These are phyloP conservation scores for Poeciliopsis occidentalis DNA, from an alignment of 2,113 vertebrate genomes.

Conservation along the genomic window DNA sequence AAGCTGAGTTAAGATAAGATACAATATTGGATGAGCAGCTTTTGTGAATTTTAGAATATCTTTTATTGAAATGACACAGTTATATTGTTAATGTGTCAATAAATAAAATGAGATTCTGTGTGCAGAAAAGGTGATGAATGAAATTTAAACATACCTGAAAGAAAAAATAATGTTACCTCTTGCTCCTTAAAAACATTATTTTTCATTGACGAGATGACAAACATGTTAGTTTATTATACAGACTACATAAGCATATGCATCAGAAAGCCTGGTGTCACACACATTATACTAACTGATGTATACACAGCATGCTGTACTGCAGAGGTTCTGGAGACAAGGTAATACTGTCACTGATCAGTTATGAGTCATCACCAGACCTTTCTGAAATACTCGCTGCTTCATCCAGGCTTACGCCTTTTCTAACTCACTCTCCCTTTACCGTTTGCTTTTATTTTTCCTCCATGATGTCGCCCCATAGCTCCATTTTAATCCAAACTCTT, in stretches of 20 bases:
- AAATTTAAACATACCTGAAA: no score
- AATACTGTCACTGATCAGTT: conserved; percentile 41
- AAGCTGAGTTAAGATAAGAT: no score
- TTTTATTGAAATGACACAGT: no score
- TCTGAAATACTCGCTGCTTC: conserved; percentile 13
- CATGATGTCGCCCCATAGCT: background rate
- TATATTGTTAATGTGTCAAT: no score
- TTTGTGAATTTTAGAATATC: no score
- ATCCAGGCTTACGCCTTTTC: no score
- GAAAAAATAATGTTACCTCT: no score
- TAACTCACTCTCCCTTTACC: background rate
- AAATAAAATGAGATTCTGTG: no score
- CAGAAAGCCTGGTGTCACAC: background rate
- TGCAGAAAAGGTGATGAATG: no score
- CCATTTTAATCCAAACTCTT: background rate
- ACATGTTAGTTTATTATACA: background rate
- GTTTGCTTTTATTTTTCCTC: background rate
- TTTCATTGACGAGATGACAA: background rate
- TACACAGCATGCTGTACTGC: conserved; percentile 35
- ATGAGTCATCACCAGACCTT: conserved; percentile 63
- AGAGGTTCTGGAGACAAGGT: conserved; percentile 44
- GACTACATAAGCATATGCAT: background rate
- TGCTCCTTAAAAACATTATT: no score
- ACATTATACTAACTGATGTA: background rate
- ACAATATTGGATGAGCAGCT: no score